These are phyloP conservation scores for Notothenia coriiceps DNA, from an alignment of 2,113 vertebrate species.

Conservation along the genomic window DNA sequence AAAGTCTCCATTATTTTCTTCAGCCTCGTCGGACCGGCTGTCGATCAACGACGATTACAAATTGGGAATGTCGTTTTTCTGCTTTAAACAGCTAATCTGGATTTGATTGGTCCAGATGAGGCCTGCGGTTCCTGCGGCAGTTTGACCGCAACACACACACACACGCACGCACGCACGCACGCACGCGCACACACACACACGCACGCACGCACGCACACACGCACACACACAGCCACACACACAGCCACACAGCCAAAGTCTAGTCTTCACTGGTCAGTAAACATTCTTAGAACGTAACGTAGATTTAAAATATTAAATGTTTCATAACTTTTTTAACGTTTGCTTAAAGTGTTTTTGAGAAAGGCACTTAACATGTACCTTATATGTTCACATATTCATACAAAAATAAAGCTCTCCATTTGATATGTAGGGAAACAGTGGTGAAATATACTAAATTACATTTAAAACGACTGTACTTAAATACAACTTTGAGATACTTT, in stretches of 20 bases:
- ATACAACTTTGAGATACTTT: background rate
- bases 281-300: constrained; percentile 1
- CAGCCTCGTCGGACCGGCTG: constrained; percentile 42
- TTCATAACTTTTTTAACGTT: no score
- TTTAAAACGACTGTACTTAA: background rate
- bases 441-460: no score
- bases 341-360: background rate
- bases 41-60: constrained; percentile 40
- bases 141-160: constrained; percentile 11
- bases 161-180: constrained; percentile 3
- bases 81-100: constrained; percentile 51
- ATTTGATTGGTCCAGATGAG: constrained; percentile 57
- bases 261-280: constrained; percentile 2
- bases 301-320: background rate
- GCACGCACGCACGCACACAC: background rate
- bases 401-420: no score
- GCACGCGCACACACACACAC: background rate
- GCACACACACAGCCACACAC: constrained; percentile 1
- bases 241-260: background rate
- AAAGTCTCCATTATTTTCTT: constrained; percentile 52
- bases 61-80: constrained; percentile 45
- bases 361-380: background rate
- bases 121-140: constrained; percentile 13
- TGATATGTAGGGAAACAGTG: no score
- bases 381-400: no score